Evolutionary conservation across 2,113 vertebrate genomes (phyloP), one percentile per base, ranked within the genome.

Genomic region (Electrona antarctica): DNA sequence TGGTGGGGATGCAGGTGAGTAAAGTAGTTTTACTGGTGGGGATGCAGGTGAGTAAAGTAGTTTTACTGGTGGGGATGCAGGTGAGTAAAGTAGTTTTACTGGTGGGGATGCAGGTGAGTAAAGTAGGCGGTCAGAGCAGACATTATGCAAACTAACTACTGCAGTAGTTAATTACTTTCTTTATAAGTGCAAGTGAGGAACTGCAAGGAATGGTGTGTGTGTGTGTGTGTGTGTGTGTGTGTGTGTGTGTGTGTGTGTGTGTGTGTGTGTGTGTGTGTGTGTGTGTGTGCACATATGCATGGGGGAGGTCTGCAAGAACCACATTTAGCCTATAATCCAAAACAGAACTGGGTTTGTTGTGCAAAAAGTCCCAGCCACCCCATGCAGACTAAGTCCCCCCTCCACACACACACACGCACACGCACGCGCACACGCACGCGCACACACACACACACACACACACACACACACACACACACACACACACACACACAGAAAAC

Each of bases 301-400:
- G 55, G 28, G 45, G 8, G 28, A 64, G 52, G 55, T 59, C 33
- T 47, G 60, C 75, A 49, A 58, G 33, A 41, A 75, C 45, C 52
- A 60, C 62, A 58, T 81, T 83, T 82, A 41, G 33, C 33, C 33
- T 41, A 21, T 21, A 88, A 89, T 84, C 73, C 80, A 80, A 85
- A 91, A 88, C 83, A 90, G 87, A 76, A 76, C 75, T 61, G 0
- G 64, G 79, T 78, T 63, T 87, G 84, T 87, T 84, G 77, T 79
- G 82, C 74, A 83, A 79, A 80, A 79, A 77, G 69, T 71, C 60
- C 45, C 61, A 65, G 54, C 69, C 76, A 80, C 84, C 84, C 85
- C 88, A 66, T 69, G 74, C 69, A 80, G 80, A 67, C 75, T 61
- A 59, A 67, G 62, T 64, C 74, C 82, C 71, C 47, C 58, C 49